Conservation (phyloP, 2,113 vertebrate species). For the Grallaria varia region DNA sequence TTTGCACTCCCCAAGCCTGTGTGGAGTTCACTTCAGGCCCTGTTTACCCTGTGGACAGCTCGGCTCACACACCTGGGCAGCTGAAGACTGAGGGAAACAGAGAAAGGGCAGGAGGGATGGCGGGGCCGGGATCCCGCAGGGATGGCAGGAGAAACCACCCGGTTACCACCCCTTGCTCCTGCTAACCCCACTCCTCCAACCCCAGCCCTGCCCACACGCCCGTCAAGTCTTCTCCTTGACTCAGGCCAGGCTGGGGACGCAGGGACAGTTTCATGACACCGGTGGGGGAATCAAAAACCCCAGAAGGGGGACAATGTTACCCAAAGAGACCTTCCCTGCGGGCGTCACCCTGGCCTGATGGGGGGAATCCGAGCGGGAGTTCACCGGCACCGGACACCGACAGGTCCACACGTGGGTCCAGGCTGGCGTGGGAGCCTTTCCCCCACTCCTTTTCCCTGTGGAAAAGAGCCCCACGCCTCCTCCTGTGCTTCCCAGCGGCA, state of each 20-base stretch:
- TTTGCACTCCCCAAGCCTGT: not conserved
- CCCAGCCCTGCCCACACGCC: rapidly evolving
- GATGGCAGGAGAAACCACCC: not conserved
- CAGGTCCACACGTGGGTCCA: rapidly evolving
- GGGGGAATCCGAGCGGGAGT: rapidly evolving
- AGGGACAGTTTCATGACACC: not conserved
- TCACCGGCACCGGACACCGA: rapidly evolving
- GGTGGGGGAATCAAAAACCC: rapidly evolving
- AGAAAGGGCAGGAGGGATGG: not conserved
- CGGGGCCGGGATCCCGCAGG: rapidly evolving
- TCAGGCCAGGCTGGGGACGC: not conserved
- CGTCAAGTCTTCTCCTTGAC: rapidly evolving
- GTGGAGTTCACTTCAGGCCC: not conserved
- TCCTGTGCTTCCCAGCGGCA: not conserved
- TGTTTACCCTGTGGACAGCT: not conserved
- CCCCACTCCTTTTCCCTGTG: rapidly evolving
- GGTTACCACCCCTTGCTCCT: rapidly evolving
- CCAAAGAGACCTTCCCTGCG: not conserved
- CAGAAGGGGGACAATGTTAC: not conserved
- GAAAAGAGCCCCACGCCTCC: not conserved
- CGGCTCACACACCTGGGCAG: not conserved
- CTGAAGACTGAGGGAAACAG: not conserved
- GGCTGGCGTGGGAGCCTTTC: not conserved
- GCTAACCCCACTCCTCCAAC: rapidly evolving
- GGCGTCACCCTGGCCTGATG: rapidly evolving